Evolutionary conservation across 2,797 vertebrate genomes (phyloP), one percentile per base, ranked within the genome.

Genomic region (Atherinosoma microstoma): DNA sequence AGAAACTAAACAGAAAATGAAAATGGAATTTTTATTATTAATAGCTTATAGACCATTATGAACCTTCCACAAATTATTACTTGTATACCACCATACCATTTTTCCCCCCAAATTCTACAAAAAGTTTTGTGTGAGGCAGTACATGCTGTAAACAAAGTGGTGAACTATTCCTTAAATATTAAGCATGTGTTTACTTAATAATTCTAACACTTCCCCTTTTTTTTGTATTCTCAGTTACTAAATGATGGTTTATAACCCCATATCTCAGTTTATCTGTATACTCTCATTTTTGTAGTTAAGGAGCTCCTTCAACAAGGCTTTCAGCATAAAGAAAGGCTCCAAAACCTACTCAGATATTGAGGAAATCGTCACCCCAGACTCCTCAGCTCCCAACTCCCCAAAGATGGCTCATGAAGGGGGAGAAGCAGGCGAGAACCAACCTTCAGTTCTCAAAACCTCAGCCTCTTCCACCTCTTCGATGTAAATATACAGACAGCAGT

Each of bases 321-420:
- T 99, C 94, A 98, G 96, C 89, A 99, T 98, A 84, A 99, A 99
- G 91, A 99, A 99, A 88, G 97, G 97, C 6, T 87, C 97, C 65
- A 99, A 99, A 91, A 97, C 97, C 0, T 99, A 98, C 92, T 99
- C 98, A 0, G 98, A 99, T 88, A 99, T 99, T 0, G 98, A 99
- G 90, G 98, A 99, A 90, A 98, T 99, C 0, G 95, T 95, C 86
- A 99, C 98, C 0, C 98, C 98, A 0, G 97, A 98, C 87, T 99
- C 97, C 0, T 99, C 97, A 0, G 97, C 97, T 42, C 98, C 98
- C 6, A 98, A 97, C 3, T 99, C 98, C 24, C 98, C 98, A n/a
- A 99, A 99, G 88, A 95, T 98, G 73, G 94, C 90, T 34, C 97
- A 97, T 1, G 93, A 97, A 38, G 93, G 94, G 24, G 73, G 40